Evolutionary conservation across 64 coral and sea anemone genomes (phyloP), one percentile per base, ranked within the genome.

Genomic region (Trachythela sp.): DNA sequence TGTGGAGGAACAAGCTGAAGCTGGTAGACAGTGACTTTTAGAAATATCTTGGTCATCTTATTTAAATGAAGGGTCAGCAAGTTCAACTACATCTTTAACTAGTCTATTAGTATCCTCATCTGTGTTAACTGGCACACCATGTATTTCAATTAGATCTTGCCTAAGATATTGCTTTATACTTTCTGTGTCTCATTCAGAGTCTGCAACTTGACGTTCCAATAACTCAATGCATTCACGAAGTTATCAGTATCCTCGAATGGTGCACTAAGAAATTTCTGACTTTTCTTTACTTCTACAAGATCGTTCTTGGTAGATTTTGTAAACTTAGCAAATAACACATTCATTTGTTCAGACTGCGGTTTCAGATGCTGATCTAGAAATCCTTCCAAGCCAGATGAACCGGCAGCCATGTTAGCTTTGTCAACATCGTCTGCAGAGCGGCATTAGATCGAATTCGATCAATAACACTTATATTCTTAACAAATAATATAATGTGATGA

Each of bases 251-350:
- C 30, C 59, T 68, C 59, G 30, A 68, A 68, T 68, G 3, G 3
- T 22, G 3, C 30, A 31, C 30, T 68, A n/a, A 68, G 59, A 68
- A 68, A 68, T 2, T 22, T 68, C 59, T 68, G 59, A 68, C 59
- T 68, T 31, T 68, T 68, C 59, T 68, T 68, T n/a, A 68, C 59
- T 68, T 68, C 59, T 68, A 6, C 59, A n/a, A 68, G 30, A 68
- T 68, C 30, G 18, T 68, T 31, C 30, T 68, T 68, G 20, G 59
- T 68, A 68, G 59, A 68, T n/a, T 68, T 68, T 68, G 59, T 68
- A 68, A 68, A 68, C 59, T 68, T 68, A 68, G 30, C 59, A 68
- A 68, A 68, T n/a, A 68, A 14, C 59, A 6, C 30, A 31, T 68
- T 68, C 20, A 68, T 22, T 68, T 68, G 59, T 22, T 68, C 59